These are phyloP conservation scores for Melozone crissalis DNA, from an alignment of 2,113 vertebrate species.

Conservation along the genomic window DNA sequence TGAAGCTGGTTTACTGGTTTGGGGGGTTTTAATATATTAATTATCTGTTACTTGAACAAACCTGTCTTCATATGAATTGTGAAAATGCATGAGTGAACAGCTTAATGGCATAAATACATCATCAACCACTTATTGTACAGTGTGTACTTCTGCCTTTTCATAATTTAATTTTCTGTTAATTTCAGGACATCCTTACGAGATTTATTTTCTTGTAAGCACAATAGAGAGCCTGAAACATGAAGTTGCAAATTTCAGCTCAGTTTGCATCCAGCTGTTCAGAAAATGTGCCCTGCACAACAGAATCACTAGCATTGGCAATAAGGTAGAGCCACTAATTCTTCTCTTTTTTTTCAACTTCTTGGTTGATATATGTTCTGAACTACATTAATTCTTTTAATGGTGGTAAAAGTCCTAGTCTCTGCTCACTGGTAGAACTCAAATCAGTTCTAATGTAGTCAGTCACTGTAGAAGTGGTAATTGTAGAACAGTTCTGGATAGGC, in stretches of 20 bases:
- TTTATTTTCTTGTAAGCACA: not conserved
- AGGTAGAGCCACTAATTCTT: not conserved
- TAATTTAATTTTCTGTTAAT: not conserved
- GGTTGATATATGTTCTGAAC: not conserved
- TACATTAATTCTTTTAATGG: not conserved
- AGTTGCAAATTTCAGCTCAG: not conserved
- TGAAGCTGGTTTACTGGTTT: slow-evolving; percentile 16
- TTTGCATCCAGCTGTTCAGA: not conserved
- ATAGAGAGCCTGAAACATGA: not conserved
- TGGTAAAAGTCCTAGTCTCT: not conserved
- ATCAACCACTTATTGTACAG: not conserved
- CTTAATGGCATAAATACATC: slow-evolving; percentile 53
- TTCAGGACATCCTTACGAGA: not conserved
- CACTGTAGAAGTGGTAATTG: not conserved
- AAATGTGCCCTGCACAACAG: not conserved
- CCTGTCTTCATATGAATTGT: slow-evolving; percentile 10
- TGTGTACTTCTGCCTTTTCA: not conserved
- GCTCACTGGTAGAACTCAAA: not conserved
- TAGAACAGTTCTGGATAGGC: not conserved
- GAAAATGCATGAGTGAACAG: slow-evolving; percentile 50
- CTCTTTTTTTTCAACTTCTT: not conserved
- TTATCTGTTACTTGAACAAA: slow-evolving; percentile 33
- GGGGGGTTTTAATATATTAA: slow-evolving; percentile 6
- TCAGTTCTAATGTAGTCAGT: not conserved
- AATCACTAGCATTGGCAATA: not conserved